Conservation (phyloP, 2,113 vertebrate species). For the Esox niger region DNA sequence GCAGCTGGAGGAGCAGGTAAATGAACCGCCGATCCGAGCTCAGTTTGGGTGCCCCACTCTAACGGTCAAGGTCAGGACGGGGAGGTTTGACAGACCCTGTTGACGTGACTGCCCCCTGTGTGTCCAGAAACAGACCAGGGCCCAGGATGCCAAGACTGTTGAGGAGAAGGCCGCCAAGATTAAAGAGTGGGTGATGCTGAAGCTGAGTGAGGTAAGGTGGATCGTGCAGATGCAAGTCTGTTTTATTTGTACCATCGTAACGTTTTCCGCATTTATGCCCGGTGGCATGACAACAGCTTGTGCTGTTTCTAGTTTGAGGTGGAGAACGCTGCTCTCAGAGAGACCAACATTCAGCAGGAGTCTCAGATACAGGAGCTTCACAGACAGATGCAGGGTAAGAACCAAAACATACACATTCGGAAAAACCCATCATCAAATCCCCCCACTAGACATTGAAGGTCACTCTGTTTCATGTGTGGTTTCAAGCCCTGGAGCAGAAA, state of each 20-base stretch:
- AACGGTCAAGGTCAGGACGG: no score
- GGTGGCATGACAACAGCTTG: background rate
- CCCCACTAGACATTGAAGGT: no score
- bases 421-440: background rate
- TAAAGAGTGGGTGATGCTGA: constrained; percentile 97
- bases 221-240: background rate
- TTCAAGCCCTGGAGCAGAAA: constrained; percentile 77
- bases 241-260: background rate
- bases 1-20: constrained; percentile 94
- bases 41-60: no score
- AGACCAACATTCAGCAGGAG: constrained; percentile 85
- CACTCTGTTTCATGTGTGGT: background rate
- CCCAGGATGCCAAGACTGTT: constrained; percentile 92
- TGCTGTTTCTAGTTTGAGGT: constrained; percentile 80
- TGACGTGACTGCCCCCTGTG: no score
- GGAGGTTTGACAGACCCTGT: no score
- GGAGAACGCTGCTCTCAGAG: constrained; percentile 87
- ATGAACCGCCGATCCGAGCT: no score
- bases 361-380: constrained; percentile 84
- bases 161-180: constrained; percentile 98
- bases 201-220: constrained; percentile 87
- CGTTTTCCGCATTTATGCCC: no score
- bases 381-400: constrained; percentile 83
- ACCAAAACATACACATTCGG: background rate
- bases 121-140: constrained; percentile 85